Base-by-base conservation (phyloP, 2,888 invertebrate species). In the Callyntrura sp. region DNA sequence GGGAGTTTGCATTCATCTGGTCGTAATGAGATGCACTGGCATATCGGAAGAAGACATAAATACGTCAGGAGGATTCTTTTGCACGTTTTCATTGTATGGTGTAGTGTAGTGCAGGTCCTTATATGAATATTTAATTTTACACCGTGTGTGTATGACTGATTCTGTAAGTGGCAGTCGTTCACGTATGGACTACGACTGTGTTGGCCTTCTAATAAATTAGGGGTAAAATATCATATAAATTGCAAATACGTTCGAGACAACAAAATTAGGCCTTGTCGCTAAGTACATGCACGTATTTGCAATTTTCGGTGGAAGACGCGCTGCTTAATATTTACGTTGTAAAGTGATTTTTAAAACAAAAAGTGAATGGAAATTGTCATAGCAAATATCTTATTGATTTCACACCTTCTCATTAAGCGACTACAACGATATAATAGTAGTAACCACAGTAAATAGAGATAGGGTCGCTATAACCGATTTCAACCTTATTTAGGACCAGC, bases 321-420 rank as follows among this genome's bases (percentile, higher is more conserved):
- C 9, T 57, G 57, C 23, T 20, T 23, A 20, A 4, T 6, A 17
- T 57, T 14, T 28, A 28, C 55, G 11, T 28, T 23, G 14, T 79
- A 20, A 35, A 35, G 28, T 79, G n/a, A 17, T 35, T 45, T 48
- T 23, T 48, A 2, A 45, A 51, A 2, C 51, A 14, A 51, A 51
- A 12, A 65, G 14, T 60, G 85, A 60, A 85, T 76, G 43, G 85
- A 85, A 76, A 65, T 76, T 55, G 48, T 78, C 43, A 85, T 48
- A 68, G 70, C 25, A 81, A 51, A 48, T 76, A 73, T 17, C 62
- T 79, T 65, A 79, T 86, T 81, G 86, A 79, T 81, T 87, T 87
- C 81, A 81, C 87, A 81, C 87, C 65, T 87, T 23, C 86, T 65
- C 79, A 78, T 86, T 78, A 86, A n/a, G n/a, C n/a, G n/a, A 23